phyloP scores from a whole-genome alignment of 2,888 invertebrate genomes.

The Hyppa rectilinea region DNA sequence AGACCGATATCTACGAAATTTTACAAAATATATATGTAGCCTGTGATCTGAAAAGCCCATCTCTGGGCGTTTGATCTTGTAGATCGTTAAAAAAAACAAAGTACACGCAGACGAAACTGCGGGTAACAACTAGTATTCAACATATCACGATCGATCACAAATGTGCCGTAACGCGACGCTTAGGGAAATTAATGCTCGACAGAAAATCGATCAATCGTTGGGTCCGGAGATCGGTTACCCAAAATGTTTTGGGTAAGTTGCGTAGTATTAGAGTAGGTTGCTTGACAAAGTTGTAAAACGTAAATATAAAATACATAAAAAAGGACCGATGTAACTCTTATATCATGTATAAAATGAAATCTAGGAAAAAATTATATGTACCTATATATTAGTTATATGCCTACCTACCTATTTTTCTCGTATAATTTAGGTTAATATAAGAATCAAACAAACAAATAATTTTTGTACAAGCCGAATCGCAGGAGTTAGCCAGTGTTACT shows the following conservation, averaged over 20 bases:
- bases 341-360: too few species aligned
- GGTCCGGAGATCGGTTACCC: neutral
- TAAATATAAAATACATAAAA: too few species aligned
- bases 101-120: neutral
- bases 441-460: neutral
- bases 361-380: too few species aligned
- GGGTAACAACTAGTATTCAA: neutral
- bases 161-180: neutral
- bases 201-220: conserved; percentile 24
- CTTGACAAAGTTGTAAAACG: too few species aligned
- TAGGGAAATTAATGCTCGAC: conserved; percentile 11
- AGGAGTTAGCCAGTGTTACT: neutral
- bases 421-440: neutral
- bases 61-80: too few species aligned
- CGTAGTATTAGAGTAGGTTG: neutral
- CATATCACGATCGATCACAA: conserved; percentile 37
- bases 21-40: neutral
- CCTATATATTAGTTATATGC: too few species aligned
- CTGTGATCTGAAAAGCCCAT: neutral
- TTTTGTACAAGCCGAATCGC: conserved; percentile 21
- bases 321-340: too few species aligned
- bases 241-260: conserved; percentile 11
- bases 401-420: neutral
- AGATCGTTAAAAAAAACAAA: neutral
- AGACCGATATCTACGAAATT: neutral